Conservation (phyloP, 2,113 vertebrate genomes). For the Siniperca chuatsi region DNA sequence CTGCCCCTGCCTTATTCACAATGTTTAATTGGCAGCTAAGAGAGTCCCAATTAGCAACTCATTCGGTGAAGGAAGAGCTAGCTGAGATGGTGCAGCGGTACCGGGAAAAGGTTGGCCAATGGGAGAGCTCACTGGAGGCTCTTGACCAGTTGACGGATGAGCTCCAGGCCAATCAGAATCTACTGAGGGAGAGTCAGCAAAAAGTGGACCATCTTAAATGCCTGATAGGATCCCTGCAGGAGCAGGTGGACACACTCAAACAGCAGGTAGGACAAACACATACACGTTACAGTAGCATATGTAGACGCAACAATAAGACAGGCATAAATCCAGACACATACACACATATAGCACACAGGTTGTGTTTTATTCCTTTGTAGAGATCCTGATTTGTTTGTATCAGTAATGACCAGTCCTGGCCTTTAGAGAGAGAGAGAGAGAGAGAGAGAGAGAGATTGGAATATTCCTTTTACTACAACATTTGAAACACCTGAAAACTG, state of each 20-base stretch:
- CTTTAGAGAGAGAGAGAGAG: too few relatives aligned
- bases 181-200: constrained; percentile 70
- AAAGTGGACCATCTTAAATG: constrained; percentile 49
- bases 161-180: constrained; percentile 69
- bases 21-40: constrained; percentile 40
- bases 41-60: constrained; percentile 61
- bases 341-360: background rate
- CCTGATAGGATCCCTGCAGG: constrained; percentile 56
- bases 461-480: background rate
- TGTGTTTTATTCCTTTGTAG: background rate
- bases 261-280: constrained; percentile 59
- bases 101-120: constrained; percentile 75
- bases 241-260: constrained; percentile 66
- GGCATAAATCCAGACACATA: constrained; percentile 1
- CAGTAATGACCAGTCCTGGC: background rate
- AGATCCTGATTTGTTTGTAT: background rate
- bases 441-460: background rate
- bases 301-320: background rate
- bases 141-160: constrained; percentile 79
- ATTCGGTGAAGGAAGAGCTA: constrained; percentile 70
- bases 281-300: background rate
- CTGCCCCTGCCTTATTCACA: background rate
- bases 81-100: constrained; percentile 68
- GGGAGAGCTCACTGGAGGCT: constrained; percentile 77
- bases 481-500: background rate